phyloP scores from a whole-genome alignment of 1,140 invertebrate species.

The Temnothorax curvispinosus region DNA sequence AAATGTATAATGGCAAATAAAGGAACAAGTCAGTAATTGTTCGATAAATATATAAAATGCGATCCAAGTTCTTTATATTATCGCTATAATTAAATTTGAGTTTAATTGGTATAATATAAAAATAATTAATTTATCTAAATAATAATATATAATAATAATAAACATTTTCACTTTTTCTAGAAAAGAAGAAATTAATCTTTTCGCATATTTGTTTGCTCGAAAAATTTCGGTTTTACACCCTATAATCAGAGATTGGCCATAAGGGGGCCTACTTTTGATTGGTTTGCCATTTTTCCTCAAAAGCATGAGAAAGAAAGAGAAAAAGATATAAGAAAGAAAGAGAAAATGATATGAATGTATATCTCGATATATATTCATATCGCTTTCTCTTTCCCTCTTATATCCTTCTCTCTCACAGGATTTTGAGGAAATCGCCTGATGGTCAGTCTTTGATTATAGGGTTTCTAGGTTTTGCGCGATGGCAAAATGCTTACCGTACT shows the following conservation, averaged over 20 bases:
- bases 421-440: too few relatives aligned
- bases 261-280: too few relatives aligned
- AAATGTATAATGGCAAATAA: not conserved
- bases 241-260: too few relatives aligned
- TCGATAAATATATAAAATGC: not conserved
- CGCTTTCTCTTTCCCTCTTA: too few relatives aligned
- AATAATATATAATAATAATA: not conserved
- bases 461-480: too few relatives aligned
- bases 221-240: not conserved
- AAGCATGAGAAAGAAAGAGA: too few relatives aligned
- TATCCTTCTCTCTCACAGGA: too few relatives aligned
- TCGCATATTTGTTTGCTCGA: not conserved
- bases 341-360: too few relatives aligned
- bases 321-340: too few relatives aligned
- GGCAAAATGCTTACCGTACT: conserved; percentile 6
- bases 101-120: not conserved
- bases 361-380: too few relatives aligned
- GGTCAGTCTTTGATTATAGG: too few relatives aligned
- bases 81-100: not conserved
- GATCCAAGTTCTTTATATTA: not conserved
- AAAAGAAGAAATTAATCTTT: not conserved
- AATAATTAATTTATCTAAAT: not conserved
- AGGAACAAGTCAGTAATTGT: not conserved
- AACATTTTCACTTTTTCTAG: not conserved
- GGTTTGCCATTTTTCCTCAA: too few relatives aligned